Evolutionary conservation across 2,113 vertebrate species (phyloP).

Genomic region (Anarrhichthys ocellatus): DNA sequence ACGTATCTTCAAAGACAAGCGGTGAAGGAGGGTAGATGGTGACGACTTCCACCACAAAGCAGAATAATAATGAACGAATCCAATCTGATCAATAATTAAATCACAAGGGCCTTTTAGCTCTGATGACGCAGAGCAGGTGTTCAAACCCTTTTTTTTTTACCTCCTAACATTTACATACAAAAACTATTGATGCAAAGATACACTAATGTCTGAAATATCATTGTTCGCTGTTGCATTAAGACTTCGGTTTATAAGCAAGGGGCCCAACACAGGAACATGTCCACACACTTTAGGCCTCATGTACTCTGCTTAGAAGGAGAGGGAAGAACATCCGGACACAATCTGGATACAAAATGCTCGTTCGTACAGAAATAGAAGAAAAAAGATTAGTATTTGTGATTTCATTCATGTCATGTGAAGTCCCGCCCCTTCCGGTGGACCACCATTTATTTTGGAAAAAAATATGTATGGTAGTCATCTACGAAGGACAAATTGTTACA

Average conservation of each 20-base stretch:
- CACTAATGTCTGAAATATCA: background rate
- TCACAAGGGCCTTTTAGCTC: background rate
- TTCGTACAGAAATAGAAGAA: no score
- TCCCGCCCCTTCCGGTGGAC: no score
- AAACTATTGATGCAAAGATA: background rate
- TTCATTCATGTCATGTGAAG: no score
- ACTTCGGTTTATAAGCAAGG: background rate
- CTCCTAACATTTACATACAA: background rate
- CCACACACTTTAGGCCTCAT: no score
- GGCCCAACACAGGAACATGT: no score
- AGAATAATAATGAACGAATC: background rate
- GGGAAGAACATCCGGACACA: background rate
- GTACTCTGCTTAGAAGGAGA: no score
- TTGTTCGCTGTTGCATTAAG: background rate
- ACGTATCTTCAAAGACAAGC: background rate
- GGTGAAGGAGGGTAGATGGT: background rate
- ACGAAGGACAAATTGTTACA: no score
- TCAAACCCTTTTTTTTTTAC: background rate
- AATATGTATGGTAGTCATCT: no score
- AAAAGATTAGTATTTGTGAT: no score
- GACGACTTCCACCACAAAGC: background rate
- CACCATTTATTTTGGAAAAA: background rate
- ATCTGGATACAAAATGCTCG: no score
- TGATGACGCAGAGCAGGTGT: background rate
- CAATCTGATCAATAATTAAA: no score